Evolutionary conservation across 2,888 invertebrate genomes (phyloP), one percentile per base, ranked within the genome.

Genomic region (Pantelozetes paolii): DNA sequence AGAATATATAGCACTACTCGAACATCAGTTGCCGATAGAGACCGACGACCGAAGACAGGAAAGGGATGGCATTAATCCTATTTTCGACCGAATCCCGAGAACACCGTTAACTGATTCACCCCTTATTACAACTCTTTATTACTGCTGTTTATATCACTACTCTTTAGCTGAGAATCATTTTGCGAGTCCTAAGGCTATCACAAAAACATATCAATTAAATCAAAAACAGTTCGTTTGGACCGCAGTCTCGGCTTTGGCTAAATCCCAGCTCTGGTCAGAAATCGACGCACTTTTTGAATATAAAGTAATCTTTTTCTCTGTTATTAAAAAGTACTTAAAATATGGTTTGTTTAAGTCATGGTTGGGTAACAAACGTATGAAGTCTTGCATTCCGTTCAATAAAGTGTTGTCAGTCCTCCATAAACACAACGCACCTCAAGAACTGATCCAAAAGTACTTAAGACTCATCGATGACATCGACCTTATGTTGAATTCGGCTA

Each of bases 191-290:
- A 28, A 59, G 48, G 64, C 71, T n/a, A 32, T 78, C 9, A 32
- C 67, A 13, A 78, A 77, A 48, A 50, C 40, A 18, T 76, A 75
- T 72, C 45, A 72, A 23, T 40, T 78, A 13, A 73, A 48, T 15
- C 75, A 77, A 20, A 73, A 71, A 48, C 78, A 78, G 72, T 76
- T 71, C 40, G 54, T 62, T 57, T 78, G 78, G 77, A 76, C 74
- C 2, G 75, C 74, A 20, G 36, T 77, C 20, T 28, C 71, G 45
- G 74, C 77, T 20, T 57, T 77, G 20, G 77, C 78, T 9, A 73
- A 71, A 20, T 40, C 23, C n/a, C 11, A 59, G 32, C 40, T 50
- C 13, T 78, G 78, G 78, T 50, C 28, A 36, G 72, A 75, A 26
- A 73, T 76, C 40, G 76, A 76, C 48, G 40, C 40, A 26, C 73